Evolutionary conservation across 2,888 invertebrate species (phyloP).

Genomic region (Scaeva pyrastri): DNA sequence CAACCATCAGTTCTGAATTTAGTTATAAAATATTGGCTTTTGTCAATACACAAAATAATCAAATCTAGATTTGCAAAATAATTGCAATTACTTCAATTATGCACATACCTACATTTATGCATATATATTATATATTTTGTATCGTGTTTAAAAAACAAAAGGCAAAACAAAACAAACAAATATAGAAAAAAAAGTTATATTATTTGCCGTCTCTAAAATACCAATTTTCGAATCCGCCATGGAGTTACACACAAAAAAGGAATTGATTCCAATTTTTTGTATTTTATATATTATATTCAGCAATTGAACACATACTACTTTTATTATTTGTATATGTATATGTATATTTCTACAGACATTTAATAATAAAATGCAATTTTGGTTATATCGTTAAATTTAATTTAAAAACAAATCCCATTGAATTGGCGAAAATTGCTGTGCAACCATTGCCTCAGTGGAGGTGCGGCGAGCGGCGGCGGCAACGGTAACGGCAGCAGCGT

Average conservation of each 20-base stretch:
- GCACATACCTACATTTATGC: too few relatives aligned
- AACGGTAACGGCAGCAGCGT: slow-evolving; percentile 22
- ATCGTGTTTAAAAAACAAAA: background rate
- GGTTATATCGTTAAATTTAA: slow-evolving; percentile 71
- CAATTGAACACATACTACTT: slow-evolving; percentile 7
- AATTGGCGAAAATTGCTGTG: slow-evolving; percentile 3
- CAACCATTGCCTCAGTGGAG: too few relatives aligned
- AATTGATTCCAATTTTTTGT: slow-evolving; percentile 5
- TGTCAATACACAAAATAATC: background rate
- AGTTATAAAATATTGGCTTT: background rate
- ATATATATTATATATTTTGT: too few relatives aligned
- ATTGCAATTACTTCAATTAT: slow-evolving; percentile 34
- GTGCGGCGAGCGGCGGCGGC: too few relatives aligned
- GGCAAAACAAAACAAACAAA: background rate
- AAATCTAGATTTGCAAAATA: slow-evolving; percentile 10
- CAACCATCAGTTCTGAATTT: background rate
- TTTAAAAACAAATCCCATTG: slow-evolving; percentile 71
- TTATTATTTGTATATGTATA: background rate
- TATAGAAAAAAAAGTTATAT: background rate
- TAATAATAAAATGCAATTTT: slow-evolving; percentile 68
- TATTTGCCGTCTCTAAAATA: background rate
- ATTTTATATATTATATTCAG: slow-evolving; percentile 48
- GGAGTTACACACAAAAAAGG: background rate
- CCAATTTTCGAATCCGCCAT: background rate
- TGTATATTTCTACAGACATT: slow-evolving; percentile 7